Conservation (phyloP, 2,113 vertebrate genomes). For the Phoxinus phoxinus region DNA sequence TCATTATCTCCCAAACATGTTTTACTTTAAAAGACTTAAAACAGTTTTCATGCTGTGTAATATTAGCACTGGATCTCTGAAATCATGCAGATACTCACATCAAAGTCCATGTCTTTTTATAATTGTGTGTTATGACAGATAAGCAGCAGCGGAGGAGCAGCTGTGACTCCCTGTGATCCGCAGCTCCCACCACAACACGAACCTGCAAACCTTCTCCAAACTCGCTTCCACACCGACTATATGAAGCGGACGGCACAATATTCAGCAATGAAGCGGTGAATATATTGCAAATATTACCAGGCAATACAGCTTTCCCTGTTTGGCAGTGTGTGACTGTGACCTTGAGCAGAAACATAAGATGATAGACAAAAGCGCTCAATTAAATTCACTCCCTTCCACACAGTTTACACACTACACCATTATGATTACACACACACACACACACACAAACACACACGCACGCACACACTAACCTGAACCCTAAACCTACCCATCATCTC, state of each 20-base stretch:
- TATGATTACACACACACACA: not conserved
- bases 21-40: not conserved
- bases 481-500: no score
- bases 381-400: not conserved
- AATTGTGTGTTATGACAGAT: constrained; percentile 18
- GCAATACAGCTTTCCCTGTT: not conserved
- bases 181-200: constrained; percentile 5
- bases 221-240: not conserved
- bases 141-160: not conserved
- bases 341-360: not conserved
- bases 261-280: not conserved
- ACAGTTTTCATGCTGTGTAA: not conserved
- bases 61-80: not conserved
- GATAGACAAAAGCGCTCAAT: not conserved
- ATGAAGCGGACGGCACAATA: not conserved
- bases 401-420: not conserved
- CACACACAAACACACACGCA: no score
- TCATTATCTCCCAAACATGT: not conserved
- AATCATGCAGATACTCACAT: not conserved
- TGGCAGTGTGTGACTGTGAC: not conserved
- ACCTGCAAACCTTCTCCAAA: not conserved
- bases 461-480: not conserved
- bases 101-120: not conserved
- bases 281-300: not conserved
- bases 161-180: not conserved